Base-by-base conservation (phyloP, 1,140 invertebrate genomes). In the Carposina sasakii region DNA sequence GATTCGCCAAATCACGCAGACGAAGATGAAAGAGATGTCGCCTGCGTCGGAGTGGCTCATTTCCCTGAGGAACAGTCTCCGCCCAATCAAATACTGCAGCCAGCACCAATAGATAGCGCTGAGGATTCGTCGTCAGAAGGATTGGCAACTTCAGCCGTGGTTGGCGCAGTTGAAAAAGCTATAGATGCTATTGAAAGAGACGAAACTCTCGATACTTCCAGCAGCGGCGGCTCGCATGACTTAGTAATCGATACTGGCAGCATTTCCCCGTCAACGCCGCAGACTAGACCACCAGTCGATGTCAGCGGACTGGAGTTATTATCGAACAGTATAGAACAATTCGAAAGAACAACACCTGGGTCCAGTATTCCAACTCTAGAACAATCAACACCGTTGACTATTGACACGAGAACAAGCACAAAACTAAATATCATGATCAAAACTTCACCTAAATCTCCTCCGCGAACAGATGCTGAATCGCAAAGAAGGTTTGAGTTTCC, bases 301-400 rank as follows among this genome's bases (percentile, higher is more conserved):
- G 76, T 94, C 1, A 94, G 92, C 60, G 94, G 94, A 0, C 71
- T 96, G 28, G 92, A 95, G 78, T 69, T 96, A 12, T 69, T 95
- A 4, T 94, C 93, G 0, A 94, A 93, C 60, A 94, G 92, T 62
- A 94, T 94, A 43, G 91, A 91, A 52, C 90, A 92, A 52, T 89
- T 92, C 51, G 91, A 92, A 67, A 84, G 81, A 42, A 86, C 81
- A 0, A 82, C 76, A 8, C 81, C 77, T 10, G 65, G 68, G 0
- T 60, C 63, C 15, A 68, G 61, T 42, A 73, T 81, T 75, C 76
- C 81, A 0, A 59, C 41, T 4, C 52, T 79, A 48, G 76, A 79
- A 36, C n/a, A n/a, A n/a, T 59, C 67, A 4, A 40, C 49, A 1
- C 77, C 77, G 1, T 46, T 84, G 23, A 81, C 76, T 1, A 53